Evolutionary conservation across 2,797 vertebrate species (phyloP).

Genomic region (Eospalax fontanierii): DNA sequence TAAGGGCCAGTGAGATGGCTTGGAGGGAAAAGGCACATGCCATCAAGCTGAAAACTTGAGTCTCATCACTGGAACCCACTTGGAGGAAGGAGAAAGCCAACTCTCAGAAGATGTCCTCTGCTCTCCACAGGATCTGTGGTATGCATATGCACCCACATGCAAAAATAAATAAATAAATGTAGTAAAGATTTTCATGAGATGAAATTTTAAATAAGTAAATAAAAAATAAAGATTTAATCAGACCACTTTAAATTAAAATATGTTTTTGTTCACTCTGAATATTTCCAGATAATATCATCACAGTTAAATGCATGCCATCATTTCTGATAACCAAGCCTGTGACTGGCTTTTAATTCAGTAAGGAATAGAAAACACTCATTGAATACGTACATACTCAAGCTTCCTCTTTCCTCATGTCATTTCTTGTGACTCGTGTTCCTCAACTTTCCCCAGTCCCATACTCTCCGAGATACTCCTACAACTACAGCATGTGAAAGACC

Average conservation of each 20-base stretch:
- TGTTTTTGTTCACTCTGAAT: background rate
- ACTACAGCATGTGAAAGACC: too few species aligned
- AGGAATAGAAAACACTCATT: background rate
- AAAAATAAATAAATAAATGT: too few species aligned
- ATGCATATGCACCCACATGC: too few species aligned
- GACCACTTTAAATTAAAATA: constrained; percentile 4
- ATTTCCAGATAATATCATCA: constrained; percentile 16
- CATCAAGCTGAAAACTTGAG: too few species aligned
- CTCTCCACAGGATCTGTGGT: too few species aligned
- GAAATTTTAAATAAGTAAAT: background rate
- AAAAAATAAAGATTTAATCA: constrained; percentile 8
- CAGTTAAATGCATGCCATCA: background rate
- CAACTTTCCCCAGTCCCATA: background rate
- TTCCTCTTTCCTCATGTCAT: background rate
- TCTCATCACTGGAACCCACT: too few species aligned
- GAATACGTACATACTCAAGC: background rate
- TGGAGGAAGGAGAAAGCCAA: too few species aligned
- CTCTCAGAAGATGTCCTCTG: too few species aligned
- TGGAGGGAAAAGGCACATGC: too few species aligned
- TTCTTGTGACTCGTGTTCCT: background rate
- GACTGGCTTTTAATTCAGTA: background rate
- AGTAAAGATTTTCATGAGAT: too few species aligned
- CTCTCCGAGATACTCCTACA: too few species aligned
- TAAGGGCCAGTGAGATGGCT: too few species aligned
- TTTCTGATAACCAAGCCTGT: background rate